Evolutionary conservation across 1,140 invertebrate species (phyloP), one percentile per base, ranked within the genome.

Genomic region (Nomia melanderi): DNA sequence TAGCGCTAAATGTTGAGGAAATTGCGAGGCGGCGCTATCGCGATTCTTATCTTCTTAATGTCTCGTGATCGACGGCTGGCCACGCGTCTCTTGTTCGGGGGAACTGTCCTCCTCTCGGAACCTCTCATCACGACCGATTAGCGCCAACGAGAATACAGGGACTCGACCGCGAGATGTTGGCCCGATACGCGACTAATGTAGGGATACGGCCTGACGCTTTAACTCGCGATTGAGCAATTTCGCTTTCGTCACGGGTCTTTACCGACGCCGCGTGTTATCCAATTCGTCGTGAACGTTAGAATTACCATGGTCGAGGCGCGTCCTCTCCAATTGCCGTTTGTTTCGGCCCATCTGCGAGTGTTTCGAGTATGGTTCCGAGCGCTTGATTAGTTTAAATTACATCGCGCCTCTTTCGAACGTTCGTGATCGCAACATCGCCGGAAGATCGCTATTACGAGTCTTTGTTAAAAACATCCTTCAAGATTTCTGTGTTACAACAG

Each of bases 1-100:
- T 44, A 77, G 65, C 74, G 72, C 54, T 85, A 82, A 87, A 87
- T 82, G 78, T 81, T 75, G 82, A 74, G 70, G 79, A 87, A 87
- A 87, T 88, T 86, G 82, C 84, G 83, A 79, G 77, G 71, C 76
- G 75, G 82, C 73, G 6, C 64, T 57, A 56, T 44, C 29, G 29
- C 74, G 80, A 83, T 83, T 23, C 44, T 50, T 83, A 83, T 83
- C 81, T 25, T 17, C 44, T 57, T 83, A 83, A 83, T 83, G 60
- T 70, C 69, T 77, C 65, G 76, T 72, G 80, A 83, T 79, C 80
- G 82, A 83, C 79, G 66, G 75, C 80, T 70, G 56, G 81, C 81
- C 82, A 82, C 80, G 80, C 70, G 76, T 69, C 53, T 50, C 69
- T 75, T 17, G 59, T 74, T 54, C 77, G 67, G 64, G 54, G 60